phyloP scores from a whole-genome alignment of 2,888 invertebrate genomes.

The Dioctria linearis region DNA sequence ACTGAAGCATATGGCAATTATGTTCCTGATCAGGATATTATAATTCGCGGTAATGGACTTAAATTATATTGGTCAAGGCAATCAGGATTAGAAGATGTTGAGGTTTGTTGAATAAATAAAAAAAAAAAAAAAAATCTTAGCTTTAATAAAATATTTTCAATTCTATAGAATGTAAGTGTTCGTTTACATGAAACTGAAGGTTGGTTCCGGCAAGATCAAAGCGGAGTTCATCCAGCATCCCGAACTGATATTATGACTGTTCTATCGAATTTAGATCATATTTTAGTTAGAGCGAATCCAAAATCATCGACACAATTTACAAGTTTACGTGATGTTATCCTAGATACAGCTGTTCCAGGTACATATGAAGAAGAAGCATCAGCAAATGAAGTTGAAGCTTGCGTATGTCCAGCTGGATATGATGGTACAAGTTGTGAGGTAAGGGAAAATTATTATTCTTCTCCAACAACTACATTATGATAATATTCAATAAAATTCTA shows the following conservation, averaged over 20 bases:
- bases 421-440: constrained; percentile 88
- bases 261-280: constrained; percentile 85
- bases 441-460: neutral
- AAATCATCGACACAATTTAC: constrained; percentile 73
- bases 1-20: constrained; percentile 75
- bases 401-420: constrained; percentile 87
- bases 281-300: constrained; percentile 87
- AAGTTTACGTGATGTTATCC: constrained; percentile 84
- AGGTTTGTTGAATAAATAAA: constrained; percentile 66
- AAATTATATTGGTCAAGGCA: constrained; percentile 80
- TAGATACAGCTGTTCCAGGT: constrained; percentile 81
- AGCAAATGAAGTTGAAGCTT: constrained; percentile 88
- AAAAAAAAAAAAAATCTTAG: too few relatives aligned
- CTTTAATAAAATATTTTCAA: neutral
- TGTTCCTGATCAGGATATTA: constrained; percentile 82
- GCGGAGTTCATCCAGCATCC: constrained; percentile 76
- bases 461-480: neutral
- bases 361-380: constrained; percentile 72
- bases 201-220: constrained; percentile 76
- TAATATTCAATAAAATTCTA: neutral
- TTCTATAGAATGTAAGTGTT: constrained; percentile 70
- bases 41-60: constrained; percentile 84
- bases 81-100: constrained; percentile 60
- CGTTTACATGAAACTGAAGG: constrained; percentile 78
- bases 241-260: constrained; percentile 89